A percentile compares a stretch with the other conserved stretches of the same genome.
Conservation (phyloP, 2,797 vertebrate genomes). For the Protosalanx chinensis region DNA sequence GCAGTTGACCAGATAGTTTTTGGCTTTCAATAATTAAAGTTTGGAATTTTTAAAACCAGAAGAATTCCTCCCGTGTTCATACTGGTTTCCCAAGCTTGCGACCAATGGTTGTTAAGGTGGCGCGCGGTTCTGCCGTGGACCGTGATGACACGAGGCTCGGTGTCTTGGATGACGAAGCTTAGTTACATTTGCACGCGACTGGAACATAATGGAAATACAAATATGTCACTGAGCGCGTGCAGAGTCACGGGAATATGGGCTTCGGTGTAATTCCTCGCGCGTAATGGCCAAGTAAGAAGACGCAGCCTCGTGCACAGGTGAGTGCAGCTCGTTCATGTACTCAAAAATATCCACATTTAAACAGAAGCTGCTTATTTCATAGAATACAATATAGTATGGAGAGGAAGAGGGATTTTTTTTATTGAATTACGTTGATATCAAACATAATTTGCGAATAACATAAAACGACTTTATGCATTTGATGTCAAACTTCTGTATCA, state of each 20-base stretch:
- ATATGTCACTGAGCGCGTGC: neutral
- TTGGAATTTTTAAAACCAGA: neutral
- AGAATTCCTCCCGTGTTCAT: neutral
- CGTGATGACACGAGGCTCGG: constrained; percentile 9
- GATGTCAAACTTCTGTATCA: neutral
- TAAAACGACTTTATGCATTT: neutral
- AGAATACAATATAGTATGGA: too few species aligned
- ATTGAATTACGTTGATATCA: too few species aligned
- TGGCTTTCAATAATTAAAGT: neutral
- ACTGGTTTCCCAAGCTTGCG: neutral
- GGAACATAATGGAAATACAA: constrained; percentile 26
- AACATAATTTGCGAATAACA: too few species aligned
- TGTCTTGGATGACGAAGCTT: constrained; percentile 33
- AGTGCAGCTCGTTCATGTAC: neutral
- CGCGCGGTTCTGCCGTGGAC: constrained; percentile 31
- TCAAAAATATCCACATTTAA: neutral
- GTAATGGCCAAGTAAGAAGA: constrained; percentile 26
- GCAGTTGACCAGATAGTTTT: neutral
- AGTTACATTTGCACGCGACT: neutral
- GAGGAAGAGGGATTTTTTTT: too few species aligned
- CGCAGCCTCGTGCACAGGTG: constrained; percentile 30
- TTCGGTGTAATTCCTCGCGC: constrained; percentile 5
- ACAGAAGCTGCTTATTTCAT: neutral
- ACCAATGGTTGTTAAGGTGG: neutral
- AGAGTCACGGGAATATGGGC: constrained; percentile 10